Conservation (phyloP, 2,113 vertebrate species). For the Oreocharis arfaki region DNA sequence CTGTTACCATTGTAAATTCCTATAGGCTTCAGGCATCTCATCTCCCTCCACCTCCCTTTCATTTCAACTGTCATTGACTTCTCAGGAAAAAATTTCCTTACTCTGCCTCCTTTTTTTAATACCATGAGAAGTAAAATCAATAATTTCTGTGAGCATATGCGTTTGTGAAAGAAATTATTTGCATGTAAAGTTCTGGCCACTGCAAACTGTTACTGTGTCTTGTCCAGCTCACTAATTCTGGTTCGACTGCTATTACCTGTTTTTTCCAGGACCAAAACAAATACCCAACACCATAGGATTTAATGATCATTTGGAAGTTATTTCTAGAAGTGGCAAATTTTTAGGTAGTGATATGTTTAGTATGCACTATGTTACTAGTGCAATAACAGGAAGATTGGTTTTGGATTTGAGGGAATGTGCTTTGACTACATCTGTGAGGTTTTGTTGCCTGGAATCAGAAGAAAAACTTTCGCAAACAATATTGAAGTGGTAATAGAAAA, state of each 20-base stretch:
- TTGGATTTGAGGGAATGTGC: background rate
- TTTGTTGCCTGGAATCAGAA: background rate
- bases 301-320: background rate
- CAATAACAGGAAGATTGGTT: background rate
- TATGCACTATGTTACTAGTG: background rate
- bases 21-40: background rate
- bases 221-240: background rate
- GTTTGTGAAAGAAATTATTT: background rate
- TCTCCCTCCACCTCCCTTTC: background rate
- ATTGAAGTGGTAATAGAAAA: background rate
- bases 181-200: background rate
- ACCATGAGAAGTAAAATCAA: background rate
- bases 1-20: background rate
- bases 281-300: background rate
- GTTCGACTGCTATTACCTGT: background rate
- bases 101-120: background rate
- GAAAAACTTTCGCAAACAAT: background rate
- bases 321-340: background rate
- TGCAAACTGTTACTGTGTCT: background rate
- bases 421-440: background rate
- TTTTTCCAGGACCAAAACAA: background rate
- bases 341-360: background rate
- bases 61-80: background rate
- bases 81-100: background rate
- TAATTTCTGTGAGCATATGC: background rate